Evolutionary conservation across 2,888 invertebrate genomes (phyloP), one percentile per base, ranked within the genome.

Genomic region (Boloria euphrosyne): DNA sequence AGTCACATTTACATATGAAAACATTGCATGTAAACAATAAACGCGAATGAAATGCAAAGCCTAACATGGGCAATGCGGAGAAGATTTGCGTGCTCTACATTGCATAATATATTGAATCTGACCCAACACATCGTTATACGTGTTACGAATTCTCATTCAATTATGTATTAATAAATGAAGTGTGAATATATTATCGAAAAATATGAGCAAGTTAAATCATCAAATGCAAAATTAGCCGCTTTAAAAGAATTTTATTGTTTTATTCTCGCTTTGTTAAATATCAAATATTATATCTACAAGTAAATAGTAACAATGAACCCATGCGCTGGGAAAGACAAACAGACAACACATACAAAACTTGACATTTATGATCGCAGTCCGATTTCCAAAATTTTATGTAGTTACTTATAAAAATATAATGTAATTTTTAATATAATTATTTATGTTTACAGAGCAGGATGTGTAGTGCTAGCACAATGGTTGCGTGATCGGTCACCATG

Each of bases 401-500:
- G 2, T 2, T 38, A 16, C n/a, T 49, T n/a, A 13, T 49, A 49
- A 14, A 14, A 49, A 17, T 49, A 17, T 13, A 7, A 17, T 13
- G 44, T 22, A 1, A 31, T 44, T 22, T 5, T 0, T 57, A 44
- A n/a, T 44, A 22, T 44, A n/a, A n/a, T 43, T 46, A 27, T 57
- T 57, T 27, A 2, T 68, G 50, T 58, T 62, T 66, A 44, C 71
- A 76, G 77, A 75, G 75, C 76, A 79, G 80, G 76, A 80, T 81
- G 79, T 80, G 80, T 81, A 80, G 83, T 81, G 83, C 82, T 83
- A 63, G 84, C 84, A 84, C 86, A 79, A 90, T 90, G 91, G 87
- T 82, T 84, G 87, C 84, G 88, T 91, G 85, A 89, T 80, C 85
- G 90, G 90, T 90, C 90, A 91, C 87, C 87, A 94, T 94, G 92